Evolutionary conservation across 64 coral and sea anemone species (phyloP).

Genomic region (Acropora yongei): DNA sequence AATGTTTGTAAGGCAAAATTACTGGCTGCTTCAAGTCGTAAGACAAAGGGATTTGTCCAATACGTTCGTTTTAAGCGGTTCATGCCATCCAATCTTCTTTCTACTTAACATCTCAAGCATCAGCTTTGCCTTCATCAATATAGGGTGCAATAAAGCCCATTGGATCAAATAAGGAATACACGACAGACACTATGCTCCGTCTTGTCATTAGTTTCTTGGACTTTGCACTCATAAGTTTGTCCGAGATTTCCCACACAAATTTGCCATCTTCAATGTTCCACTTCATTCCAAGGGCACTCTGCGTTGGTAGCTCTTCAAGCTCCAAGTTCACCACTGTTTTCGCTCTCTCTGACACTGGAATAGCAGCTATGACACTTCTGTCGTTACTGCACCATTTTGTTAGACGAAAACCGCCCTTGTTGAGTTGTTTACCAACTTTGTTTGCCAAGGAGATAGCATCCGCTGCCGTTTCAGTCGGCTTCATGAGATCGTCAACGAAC

Average conservation of each 20-base stretch:
- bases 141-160: constrained; percentile 54
- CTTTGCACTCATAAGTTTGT: no score
- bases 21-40: no score
- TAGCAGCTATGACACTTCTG: constrained; percentile 20
- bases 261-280: no score
- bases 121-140: constrained; percentile 59
- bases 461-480: no score
- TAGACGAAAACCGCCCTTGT: constrained; percentile 56
- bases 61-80: neutral
- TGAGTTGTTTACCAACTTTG: neutral
- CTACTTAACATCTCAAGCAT: constrained; percentile 46
- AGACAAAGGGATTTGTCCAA: no score
- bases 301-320: no score
- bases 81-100: constrained; percentile 58
- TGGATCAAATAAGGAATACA: constrained; percentile 52
- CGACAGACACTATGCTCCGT: constrained; percentile 21
- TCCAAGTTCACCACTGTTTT: neutral
- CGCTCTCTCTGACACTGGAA: constrained; percentile 40
- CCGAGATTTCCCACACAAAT: no score
- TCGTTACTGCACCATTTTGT: constrained; percentile 53
- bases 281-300: no score
- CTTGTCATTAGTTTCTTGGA: neutral
- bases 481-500: no score
- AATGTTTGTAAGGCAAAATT: no score
- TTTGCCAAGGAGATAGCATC: no score